phyloP scores from a whole-genome alignment of 1,140 invertebrate species.

The Brachionus rotundiformis region DNA sequence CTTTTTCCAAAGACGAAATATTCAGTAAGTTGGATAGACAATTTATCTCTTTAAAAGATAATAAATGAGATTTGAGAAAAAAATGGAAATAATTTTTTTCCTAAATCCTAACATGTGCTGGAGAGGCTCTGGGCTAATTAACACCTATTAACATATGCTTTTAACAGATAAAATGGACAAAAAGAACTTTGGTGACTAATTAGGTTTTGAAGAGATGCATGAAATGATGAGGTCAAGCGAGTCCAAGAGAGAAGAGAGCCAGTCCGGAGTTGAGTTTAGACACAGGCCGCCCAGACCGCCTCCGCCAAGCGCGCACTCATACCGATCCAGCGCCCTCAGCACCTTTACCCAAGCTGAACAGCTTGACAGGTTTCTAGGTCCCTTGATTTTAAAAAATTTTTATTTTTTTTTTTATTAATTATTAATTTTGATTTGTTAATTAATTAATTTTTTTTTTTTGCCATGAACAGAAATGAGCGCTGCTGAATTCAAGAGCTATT shows the following conservation, averaged over 20 bases:
- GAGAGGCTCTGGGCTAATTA: neutral
- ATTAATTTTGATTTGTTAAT: neutral
- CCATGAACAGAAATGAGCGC: slow-evolving; percentile 44
- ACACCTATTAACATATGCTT: neutral
- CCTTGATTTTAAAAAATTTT: neutral
- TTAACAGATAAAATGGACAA: neutral
- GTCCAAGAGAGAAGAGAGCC: neutral
- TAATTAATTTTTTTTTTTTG: neutral
- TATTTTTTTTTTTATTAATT: neutral
- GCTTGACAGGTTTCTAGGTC: slow-evolving; percentile 40
- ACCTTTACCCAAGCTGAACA: slow-evolving; percentile 14
- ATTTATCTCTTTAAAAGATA: too few species aligned
- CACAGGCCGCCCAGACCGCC: slow-evolving; percentile 19
- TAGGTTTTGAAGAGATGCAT: neutral
- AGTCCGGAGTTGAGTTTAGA: slow-evolving; percentile 1
- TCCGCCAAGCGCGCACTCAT: neutral
- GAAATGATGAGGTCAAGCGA: neutral
- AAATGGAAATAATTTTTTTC: neutral
- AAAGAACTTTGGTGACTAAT: neutral
- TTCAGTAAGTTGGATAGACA: slow-evolving; percentile 45
- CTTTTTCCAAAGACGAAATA: slow-evolving; percentile 40
- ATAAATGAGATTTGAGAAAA: slow-evolving; percentile 19
- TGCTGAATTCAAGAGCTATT: slow-evolving; percentile 50
- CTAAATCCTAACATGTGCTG: neutral
- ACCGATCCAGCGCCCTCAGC: neutral